Percentiles rank a stretch among this genome's conserved stretches.
Conservation (phyloP, 2,797 vertebrate genomes). For the Phoeniculus purpureus region DNA sequence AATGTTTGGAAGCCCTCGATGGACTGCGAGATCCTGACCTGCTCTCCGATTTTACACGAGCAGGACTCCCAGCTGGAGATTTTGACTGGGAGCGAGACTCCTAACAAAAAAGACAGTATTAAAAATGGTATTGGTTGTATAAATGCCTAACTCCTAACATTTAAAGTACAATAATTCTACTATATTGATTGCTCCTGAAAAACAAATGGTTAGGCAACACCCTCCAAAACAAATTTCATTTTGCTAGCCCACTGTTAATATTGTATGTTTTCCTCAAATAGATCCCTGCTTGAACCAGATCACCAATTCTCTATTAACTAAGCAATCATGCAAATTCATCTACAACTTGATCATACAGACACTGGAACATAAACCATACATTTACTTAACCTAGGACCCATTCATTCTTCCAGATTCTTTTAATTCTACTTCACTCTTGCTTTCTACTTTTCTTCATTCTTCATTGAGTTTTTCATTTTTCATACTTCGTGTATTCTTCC, state of each 20-base stretch:
- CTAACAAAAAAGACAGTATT: constrained; percentile 88
- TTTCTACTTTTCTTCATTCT: constrained; percentile 98
- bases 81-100: constrained; percentile 93
- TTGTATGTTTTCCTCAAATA: constrained; percentile 82
- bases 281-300: constrained; percentile 86
- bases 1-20: constrained; percentile 87
- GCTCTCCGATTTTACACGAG: constrained; percentile 89
- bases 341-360: constrained; percentile 91
- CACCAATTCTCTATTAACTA: constrained; percentile 87
- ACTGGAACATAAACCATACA: constrained; percentile 95
- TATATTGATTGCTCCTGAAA: constrained; percentile 88
- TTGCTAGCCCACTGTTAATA: constrained; percentile 83
- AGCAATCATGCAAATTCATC: constrained; percentile 91
- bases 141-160: constrained; percentile 84
- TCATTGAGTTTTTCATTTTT: constrained; percentile 97
- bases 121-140: constrained; percentile 82
- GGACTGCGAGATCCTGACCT: constrained; percentile 90
- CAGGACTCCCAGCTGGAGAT: constrained; percentile 90
- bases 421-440: constrained; percentile 97
- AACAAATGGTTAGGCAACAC: constrained; percentile 89
- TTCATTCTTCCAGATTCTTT: constrained; percentile 99
- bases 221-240: constrained; percentile 83
- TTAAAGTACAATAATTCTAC: constrained; percentile 81
- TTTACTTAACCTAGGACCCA: constrained; percentile 99
- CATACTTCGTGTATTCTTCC: constrained; percentile 95